Evolutionary conservation across 2,888 invertebrate species (phyloP).

Genomic region (Oscheius sp.): DNA sequence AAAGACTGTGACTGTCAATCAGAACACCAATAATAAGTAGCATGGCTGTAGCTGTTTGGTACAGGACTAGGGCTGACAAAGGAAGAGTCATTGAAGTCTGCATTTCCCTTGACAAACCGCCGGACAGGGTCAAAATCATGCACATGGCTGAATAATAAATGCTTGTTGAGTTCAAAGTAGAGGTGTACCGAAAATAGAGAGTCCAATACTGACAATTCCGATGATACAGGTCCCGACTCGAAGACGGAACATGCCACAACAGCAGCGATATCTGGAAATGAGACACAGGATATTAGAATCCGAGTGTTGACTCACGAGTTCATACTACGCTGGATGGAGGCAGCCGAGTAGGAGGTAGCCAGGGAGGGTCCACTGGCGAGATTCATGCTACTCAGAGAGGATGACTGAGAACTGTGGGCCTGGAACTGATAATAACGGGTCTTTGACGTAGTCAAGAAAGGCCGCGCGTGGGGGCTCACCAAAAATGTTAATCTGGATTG

Average conservation of each 20-base stretch:
- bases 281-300: too few species aligned
- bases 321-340: background rate
- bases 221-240: conserved; percentile 60
- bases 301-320: background rate
- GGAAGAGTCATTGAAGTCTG: conserved; percentile 47
- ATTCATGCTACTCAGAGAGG: conserved; percentile 11
- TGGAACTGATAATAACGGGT: too few species aligned
- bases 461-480: too few species aligned
- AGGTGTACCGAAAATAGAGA: conserved; percentile 48
- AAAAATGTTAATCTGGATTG: too few species aligned
- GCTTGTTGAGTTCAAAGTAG: conserved; percentile 1
- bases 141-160: conserved; percentile 41
- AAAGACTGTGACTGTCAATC: conserved; percentile 55
- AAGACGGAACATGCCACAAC: conserved; percentile 61
- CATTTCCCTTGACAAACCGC: conserved; percentile 41
- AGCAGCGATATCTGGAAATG: conserved; percentile 60
- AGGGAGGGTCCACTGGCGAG: background rate
- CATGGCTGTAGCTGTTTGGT: conserved; percentile 53
- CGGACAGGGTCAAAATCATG: conserved; percentile 45
- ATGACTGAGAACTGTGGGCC: background rate
- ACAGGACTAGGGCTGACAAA: conserved; percentile 41
- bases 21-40: conserved; percentile 61
- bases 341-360: conserved; percentile 1
- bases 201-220: conserved; percentile 49
- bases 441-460: too few species aligned